A percentile compares a stretch with the other conserved stretches of the same genome.
phyloP scores from a whole-genome alignment of 2,888 invertebrate species.

The Apotomis capreana region DNA sequence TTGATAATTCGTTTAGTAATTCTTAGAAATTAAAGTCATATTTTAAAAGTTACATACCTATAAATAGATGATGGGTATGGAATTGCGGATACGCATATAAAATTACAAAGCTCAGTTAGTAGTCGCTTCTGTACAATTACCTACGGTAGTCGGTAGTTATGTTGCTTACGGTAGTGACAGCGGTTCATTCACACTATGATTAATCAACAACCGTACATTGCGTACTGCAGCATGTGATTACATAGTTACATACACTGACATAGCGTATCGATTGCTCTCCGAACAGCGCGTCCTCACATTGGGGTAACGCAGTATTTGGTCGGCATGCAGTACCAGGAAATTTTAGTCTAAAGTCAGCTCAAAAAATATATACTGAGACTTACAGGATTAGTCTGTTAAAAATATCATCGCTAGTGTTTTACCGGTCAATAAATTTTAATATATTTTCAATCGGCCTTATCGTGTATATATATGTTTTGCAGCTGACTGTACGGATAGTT shows the following conservation, averaged over 20 bases:
- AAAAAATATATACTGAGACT: no score
- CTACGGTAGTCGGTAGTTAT: background rate
- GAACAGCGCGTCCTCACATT: slow-evolving; percentile 24
- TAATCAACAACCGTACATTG: slow-evolving; percentile 25
- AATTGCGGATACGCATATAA: background rate
- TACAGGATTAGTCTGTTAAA: no score
- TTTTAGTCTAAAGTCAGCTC: no score
- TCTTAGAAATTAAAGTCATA: no score
- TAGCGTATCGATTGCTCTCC: slow-evolving; percentile 25
- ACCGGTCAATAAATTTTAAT: no score
- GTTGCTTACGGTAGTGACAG: background rate
- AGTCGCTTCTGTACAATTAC: slow-evolving; percentile 4
- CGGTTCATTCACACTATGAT: slow-evolving; percentile 12
- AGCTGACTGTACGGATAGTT: slow-evolving; percentile 20
- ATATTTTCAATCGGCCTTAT: no score
- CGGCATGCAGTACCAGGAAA: background rate
- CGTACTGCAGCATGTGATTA: slow-evolving; percentile 10
- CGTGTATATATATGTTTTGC: no score
- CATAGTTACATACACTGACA: slow-evolving; percentile 23
- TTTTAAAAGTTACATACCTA: no score
- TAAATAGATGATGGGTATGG: no score
- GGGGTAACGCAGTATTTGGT: slow-evolving; percentile 1
- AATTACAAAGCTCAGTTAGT: background rate
- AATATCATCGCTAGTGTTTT: no score
- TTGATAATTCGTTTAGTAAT: no score